Base-by-base conservation (phyloP, 2,888 invertebrate genomes). In the Mesorhabditis spiculigera region DNA sequence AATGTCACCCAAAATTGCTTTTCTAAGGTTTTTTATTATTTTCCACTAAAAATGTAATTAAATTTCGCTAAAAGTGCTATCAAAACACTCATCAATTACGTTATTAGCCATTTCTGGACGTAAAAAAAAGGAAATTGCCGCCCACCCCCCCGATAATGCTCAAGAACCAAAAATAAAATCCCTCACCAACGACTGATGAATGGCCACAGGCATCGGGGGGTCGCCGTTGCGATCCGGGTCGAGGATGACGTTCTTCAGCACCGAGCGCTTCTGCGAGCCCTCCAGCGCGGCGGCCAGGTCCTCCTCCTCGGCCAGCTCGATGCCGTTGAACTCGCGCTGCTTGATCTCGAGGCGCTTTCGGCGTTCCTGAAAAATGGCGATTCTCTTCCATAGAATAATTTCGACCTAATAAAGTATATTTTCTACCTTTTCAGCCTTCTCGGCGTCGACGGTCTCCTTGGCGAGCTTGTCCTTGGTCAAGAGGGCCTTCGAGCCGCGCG, bases 361-460 rank as follows among this genome's bases (percentile, higher is more conserved):
- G 45, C 97, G 90, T 82, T 94, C 93, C 79, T 92, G n/a, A 50
- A 50, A n/a, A 50, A 10, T 13, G n/a, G n/a, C 8, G 58, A n/a
- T n/a, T 16, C 4, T n/a, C 8, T 8, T 4, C 4, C 2, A 45
- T 10, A 45, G 28, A 43, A 16, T 8, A 28, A 28, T 28, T 28
- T 28, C 28, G 28, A 28, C 28, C 1, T 28, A 28, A 28, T 28
- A 28, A 28, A 28, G 28, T 28, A 45, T 5, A 45, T 8, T 8
- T 50, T 44, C 2, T 42, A 68, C 73, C 69, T 67, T 80, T 86
- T 98, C 98, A 75, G 92, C 92, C 74, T 92, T 91, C 61, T 93
- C 93, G 0, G 97, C 97, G 85, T 91, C 91, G 86, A 92, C 92
- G 0, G 97, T 97, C 65, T 91, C 91, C 79, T 92, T 91, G 80